Base-by-base conservation (phyloP, 2,797 vertebrate species). In the Leucoraja ocellata region DNA sequence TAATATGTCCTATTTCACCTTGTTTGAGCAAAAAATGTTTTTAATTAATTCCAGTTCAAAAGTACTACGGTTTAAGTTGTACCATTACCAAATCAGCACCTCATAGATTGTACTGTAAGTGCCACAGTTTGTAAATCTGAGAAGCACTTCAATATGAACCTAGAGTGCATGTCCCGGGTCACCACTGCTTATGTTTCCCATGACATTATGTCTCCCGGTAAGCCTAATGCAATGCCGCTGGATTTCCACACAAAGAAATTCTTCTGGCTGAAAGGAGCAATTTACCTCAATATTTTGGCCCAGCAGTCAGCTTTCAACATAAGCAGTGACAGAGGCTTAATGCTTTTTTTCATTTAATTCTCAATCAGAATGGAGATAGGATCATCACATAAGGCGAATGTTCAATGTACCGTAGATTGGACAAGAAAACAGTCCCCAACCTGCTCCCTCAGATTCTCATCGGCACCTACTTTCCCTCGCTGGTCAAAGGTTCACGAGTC, bases 151-250 rank as follows among this genome's bases (percentile, higher is more conserved):
- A 68, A 68, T 36, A 36, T 10, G 16, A 16, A 36, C 65, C 84
- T 88, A 18, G 8, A 32, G 28, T 65, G 84, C 46, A n/a, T 68
- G 61, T 88, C 68, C 95, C 95, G 95, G 96, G 95, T 96, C 96
- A 96, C 94, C 95, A 95, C 94, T 95, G 96, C 97, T 97, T 97
- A 96, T 97, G 97, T 97, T 98, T 98, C 97, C 97, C 97, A 98
- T 97, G 97, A 97, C 97, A 97, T 95, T 92, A 94, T 7, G 94
- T 94, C 96, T 96, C 96, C 96, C 95, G 93, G 95, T 32, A 95
- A 94, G 95, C 93, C 94, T 8, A 94, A 77, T 95, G 95, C 96
- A 95, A 95, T 93, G 94, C 77, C 95, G 93, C 94, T 94, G 93
- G 94, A 94, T 95, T 94, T 95, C 94, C 94, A 95, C 94, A 95